Evolutionary conservation across 2,113 vertebrate genomes (phyloP).

Genomic region (Podarcis raffonei): DNA sequence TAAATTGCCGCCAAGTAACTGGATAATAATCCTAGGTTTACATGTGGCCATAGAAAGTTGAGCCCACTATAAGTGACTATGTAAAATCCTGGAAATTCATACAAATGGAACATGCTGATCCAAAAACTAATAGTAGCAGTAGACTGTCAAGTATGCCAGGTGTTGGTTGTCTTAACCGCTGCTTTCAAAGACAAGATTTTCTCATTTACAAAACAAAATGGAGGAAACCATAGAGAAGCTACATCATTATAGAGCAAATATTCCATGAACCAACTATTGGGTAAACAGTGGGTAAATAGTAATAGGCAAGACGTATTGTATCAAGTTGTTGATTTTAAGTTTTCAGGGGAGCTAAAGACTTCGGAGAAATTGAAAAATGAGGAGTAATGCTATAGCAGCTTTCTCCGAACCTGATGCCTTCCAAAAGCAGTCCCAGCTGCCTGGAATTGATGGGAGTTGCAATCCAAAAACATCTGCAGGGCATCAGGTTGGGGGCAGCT

Average conservation of each 20-base stretch:
- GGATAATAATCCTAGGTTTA: conserved; percentile 9
- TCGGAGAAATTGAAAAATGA: background rate
- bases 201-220: background rate
- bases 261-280: background rate
- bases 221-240: background rate
- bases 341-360: background rate
- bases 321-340: background rate
- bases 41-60: background rate
- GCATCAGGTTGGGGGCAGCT: too few relatives aligned
- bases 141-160: background rate
- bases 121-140: background rate
- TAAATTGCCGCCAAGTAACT: background rate
- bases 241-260: background rate
- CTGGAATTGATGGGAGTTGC: too few relatives aligned
- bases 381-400: background rate
- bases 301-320: background rate
- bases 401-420: too few relatives aligned
- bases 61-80: background rate
- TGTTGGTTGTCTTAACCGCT: background rate
- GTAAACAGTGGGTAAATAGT: background rate
- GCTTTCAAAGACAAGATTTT: background rate
- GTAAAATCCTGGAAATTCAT: conserved; percentile 1
- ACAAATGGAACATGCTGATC: background rate
- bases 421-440: too few relatives aligned
- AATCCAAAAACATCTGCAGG: too few relatives aligned